Percentiles rank a stretch among this genome's conserved stretches.
These are phyloP conservation scores for Lophochroa leadbeateri DNA, from an alignment of 2,113 vertebrate species.

Conservation along the genomic window DNA sequence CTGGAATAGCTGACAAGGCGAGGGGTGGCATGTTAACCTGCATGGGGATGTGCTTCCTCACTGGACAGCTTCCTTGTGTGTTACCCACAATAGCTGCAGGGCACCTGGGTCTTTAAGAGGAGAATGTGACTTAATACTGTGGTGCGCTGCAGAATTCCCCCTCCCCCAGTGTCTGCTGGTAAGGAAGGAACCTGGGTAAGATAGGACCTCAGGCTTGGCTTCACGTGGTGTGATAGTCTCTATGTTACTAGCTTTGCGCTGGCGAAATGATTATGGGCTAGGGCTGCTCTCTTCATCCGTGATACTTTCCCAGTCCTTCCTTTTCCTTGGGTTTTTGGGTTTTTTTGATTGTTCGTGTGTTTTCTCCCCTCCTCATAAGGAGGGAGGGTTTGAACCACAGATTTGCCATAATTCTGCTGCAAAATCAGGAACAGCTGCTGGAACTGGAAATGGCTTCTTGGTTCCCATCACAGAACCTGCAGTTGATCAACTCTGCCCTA, in stretches of 20 bases:
- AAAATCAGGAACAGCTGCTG: constrained; percentile 54
- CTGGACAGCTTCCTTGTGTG: fast-evolving
- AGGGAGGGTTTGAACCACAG: not conserved
- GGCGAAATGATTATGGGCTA: not conserved
- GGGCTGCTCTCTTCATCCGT: not conserved
- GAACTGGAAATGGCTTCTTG: constrained; percentile 29
- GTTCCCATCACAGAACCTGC: constrained; percentile 31
- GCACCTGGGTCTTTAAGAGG: not conserved
- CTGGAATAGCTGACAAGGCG: fast-evolving
- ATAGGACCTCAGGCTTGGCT: not conserved
- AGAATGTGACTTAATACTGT: not conserved
- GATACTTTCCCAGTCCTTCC: not conserved
- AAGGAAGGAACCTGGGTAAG: not conserved
- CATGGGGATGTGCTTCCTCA: fast-evolving
- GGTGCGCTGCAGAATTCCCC: not conserved
- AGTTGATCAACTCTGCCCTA: constrained; percentile 44
- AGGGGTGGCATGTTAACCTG: fast-evolving
- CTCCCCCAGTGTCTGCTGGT: not conserved
- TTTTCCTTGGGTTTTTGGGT: not conserved
- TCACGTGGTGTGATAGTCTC: fast-evolving
- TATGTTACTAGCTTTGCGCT: not conserved
- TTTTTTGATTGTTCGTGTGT: not conserved
- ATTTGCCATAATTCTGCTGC: constrained; percentile 4
- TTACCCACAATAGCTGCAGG: not conserved
- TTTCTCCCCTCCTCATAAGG: not conserved